A percentile compares a stretch with the other conserved stretches of the same genome.
Conservation (phyloP, 2,797 vertebrate genomes). For the Lerista edwardsae region DNA sequence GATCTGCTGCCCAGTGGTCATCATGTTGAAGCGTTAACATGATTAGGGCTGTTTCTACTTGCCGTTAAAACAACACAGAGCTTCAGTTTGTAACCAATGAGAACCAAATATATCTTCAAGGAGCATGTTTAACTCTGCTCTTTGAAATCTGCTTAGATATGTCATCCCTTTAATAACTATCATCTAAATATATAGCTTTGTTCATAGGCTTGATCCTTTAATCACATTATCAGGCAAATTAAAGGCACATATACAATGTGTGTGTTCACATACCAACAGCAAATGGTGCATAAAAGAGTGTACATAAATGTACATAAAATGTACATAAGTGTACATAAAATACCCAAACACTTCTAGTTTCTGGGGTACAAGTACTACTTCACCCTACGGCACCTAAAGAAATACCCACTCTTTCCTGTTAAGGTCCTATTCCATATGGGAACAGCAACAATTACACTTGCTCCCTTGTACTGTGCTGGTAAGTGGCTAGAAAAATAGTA, state of each 20-base stretch:
- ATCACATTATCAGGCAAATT: slow-evolving; percentile 34
- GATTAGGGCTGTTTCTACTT: slow-evolving; percentile 37
- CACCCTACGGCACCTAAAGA: background rate
- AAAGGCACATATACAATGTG: no score
- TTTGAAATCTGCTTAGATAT: slow-evolving; percentile 57
- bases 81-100: background rate
- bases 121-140: slow-evolving; percentile 38
- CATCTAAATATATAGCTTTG: slow-evolving; percentile 60
- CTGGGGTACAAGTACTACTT: background rate
- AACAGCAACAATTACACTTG: background rate
- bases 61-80: slow-evolving; percentile 40
- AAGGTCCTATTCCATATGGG: background rate
- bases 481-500: background rate
- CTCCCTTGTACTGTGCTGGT: background rate
- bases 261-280: slow-evolving; percentile 3
- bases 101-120: slow-evolving; percentile 53
- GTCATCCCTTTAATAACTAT: slow-evolving; percentile 50
- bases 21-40: slow-evolving; percentile 17
- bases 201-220: slow-evolving; percentile 15
- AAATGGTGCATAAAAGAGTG: background rate
- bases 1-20: slow-evolving; percentile 50
- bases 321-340: no score
- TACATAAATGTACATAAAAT: no score
- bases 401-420: background rate
- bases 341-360: background rate